Evolutionary conservation across 2,797 vertebrate genomes (phyloP).

Genomic region (Prionace glauca): DNA sequence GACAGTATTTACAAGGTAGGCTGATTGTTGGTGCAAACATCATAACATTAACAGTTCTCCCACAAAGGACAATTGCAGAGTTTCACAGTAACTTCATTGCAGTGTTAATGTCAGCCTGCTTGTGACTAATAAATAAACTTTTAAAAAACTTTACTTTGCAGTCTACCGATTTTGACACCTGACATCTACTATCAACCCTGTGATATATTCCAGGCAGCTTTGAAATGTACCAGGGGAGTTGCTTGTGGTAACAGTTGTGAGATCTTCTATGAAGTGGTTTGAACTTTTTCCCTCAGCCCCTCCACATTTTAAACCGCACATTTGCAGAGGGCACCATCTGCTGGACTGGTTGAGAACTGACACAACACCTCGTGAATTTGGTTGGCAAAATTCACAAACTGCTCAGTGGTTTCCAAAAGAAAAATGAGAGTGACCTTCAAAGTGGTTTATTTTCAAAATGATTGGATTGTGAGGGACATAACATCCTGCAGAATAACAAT

Average conservation of each 20-base stretch:
- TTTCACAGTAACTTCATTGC: too few relatives aligned
- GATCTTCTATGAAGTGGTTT: neutral
- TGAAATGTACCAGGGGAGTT: neutral
- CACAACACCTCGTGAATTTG: neutral
- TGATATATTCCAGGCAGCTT: neutral
- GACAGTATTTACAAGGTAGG: neutral
- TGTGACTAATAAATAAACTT: too few relatives aligned
- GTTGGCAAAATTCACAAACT: neutral
- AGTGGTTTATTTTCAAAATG: neutral
- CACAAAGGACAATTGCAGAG: too few relatives aligned
- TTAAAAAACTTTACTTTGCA: too few relatives aligned
- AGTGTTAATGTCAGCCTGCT: too few relatives aligned
- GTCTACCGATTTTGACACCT: neutral
- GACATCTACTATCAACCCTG: neutral
- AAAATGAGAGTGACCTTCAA: neutral
- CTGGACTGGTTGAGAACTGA: neutral
- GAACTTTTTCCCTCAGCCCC: neutral
- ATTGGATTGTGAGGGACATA: neutral
- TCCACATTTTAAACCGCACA: neutral
- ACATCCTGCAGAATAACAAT: neutral
- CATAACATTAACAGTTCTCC: too few relatives aligned
- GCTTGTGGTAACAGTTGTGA: neutral
- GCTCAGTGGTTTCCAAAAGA: neutral
- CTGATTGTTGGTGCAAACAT: neutral
- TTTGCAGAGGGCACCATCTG: neutral